Base-by-base conservation (phyloP, 2,797 vertebrate genomes). In the Ibycter americanus region DNA sequence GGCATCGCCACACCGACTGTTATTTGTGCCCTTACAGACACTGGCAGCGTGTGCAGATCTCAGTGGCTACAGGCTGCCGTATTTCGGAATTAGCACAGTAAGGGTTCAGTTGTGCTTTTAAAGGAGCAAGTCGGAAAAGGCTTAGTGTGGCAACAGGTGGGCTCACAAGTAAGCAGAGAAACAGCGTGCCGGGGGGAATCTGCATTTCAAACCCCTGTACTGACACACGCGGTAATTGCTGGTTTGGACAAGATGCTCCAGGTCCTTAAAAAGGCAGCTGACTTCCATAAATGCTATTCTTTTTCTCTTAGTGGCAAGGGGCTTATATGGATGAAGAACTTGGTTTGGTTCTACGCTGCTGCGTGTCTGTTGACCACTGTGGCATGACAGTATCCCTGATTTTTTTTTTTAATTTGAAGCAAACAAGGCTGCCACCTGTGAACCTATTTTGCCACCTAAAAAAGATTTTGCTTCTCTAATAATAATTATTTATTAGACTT, bases 1-100 rank as follows among this genome's bases (percentile, higher is more conserved):
- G 20, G 23, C 42, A 8, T 54, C 1, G 0, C 7, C 5, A 49
- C 1, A 1, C 38, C 68, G 11, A 16, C 19, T 0, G 1, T 2
- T 12, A 4, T 17, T 46, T 62, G 36, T 42, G 55, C 26, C 38
- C 20, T 56, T 9, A 2, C 31, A 27, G 66, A 19, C 15, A 1
- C 34, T 2, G 51, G 3, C 25, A 8, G 46, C 40, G 0, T 0
- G 4, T 10, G n/a, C 0, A 0, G 22, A 22, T 22, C 59, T 44
- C 36, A 1, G 38, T 1, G 17, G 21, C 5, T 27, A 8, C 23
- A 9, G 59, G 65, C 49, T 47, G 34, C 56, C 32, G 44, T 16
- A 8, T 34, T 68, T 72, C 76, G 20, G 38, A 59, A 56, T 44
- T 38, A 65, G 44, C 18, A 4, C 32, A 26, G 34, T 14, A 42